Evolutionary conservation across 2,888 invertebrate genomes (phyloP), one percentile per base, ranked within the genome.

Genomic region (Harmothoe impar): DNA sequence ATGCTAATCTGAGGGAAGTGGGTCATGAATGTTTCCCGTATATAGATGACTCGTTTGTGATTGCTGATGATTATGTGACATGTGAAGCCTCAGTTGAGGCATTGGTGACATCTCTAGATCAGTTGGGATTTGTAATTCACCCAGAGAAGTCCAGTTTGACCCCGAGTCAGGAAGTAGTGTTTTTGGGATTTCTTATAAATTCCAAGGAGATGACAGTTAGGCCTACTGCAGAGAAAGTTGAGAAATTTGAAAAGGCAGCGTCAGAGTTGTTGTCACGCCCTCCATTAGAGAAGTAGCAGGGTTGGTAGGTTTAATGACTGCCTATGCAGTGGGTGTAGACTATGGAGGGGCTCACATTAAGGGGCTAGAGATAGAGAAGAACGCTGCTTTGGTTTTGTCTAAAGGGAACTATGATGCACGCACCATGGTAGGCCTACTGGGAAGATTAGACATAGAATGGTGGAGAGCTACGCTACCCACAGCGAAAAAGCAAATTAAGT

Each of bases 161-260:
- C 3, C 91, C 92, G 20, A 86, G 89, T 31, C 89, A 91, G 78
- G n/a, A 84, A 15, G 68, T 92, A 33, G 62, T 56, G 29, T 92
- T 92, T 72, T 62, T 92, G 17, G 91, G 92, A 12, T 93, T 93
- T 89, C 17, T 91, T 20, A 62, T 93, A 15, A 91, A 92, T 78
- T 92, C 92, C 54, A 35, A 25, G 17, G 54, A 84, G n/a, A 92
- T 92, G n/a, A n/a, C n/a, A n/a, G n/a, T n/a, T n/a, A n/a, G n/a
- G n/a, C n/a, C n/a, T n/a, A 91, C 23, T 52, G 25, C 92, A 91
- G 77, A 84, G 20, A 84, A 84, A n/a, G 20, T 33, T 35, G 23
- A 5, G 17, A 23, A 56, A 1, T 85, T 68, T n/a, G 17, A 90
- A 17, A 52, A 3, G 52, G 35, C 62, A 0, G 43, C n/a, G 0